Base-by-base conservation (phyloP, 1,140 invertebrate species). In the Meloidogyne hapla region DNA sequence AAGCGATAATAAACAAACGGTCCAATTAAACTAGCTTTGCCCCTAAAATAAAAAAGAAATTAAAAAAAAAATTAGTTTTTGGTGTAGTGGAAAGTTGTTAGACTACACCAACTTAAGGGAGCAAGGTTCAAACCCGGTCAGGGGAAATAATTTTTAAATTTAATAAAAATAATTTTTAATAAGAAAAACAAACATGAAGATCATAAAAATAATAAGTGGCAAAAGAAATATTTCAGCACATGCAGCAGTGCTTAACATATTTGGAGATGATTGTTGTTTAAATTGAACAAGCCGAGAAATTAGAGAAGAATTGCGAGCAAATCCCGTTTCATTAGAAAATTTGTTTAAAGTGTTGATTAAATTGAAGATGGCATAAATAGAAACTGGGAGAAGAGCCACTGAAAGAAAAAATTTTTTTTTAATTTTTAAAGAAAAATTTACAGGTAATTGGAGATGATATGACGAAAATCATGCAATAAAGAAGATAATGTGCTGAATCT, bases 401-500 rank as follows among this genome's bases (percentile, higher is more conserved):
- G 33, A 62, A 79, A 76, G 15, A 67, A 70, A 77, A 38, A 18
- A n/a, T 12, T 13, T 38, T 74, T 15, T n/a, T n/a, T n/a, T n/a
- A n/a, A n/a, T n/a, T n/a, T n/a, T n/a, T n/a, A n/a, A 33, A 26
- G 6, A 40, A 78, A 69, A 70, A 26, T n/a, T 38, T 82, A 78
- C 75, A 90, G 80, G 94, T 91, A 67, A 95, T 91, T 33, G 95
- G 94, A 70, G 92, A 90, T 45, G 92, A 92, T 88, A 93, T 94
- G 78, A 96, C 90, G 87, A 98, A 98, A 82, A 97, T 94, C 66
- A 96, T 88, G 13, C 94, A 94, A 88, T 93, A 99, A 87, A 97
- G 91, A 70, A 98, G 89, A 87, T 99, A 98, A 88, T 99, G 96
- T 80, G 93, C 94, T 76, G 94, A 96, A 89, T 98, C 95, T 88